Evolutionary conservation across 2,888 invertebrate genomes (phyloP), one percentile per base, ranked within the genome.

Genomic region (Hirtodrosophila histrioides): DNA sequence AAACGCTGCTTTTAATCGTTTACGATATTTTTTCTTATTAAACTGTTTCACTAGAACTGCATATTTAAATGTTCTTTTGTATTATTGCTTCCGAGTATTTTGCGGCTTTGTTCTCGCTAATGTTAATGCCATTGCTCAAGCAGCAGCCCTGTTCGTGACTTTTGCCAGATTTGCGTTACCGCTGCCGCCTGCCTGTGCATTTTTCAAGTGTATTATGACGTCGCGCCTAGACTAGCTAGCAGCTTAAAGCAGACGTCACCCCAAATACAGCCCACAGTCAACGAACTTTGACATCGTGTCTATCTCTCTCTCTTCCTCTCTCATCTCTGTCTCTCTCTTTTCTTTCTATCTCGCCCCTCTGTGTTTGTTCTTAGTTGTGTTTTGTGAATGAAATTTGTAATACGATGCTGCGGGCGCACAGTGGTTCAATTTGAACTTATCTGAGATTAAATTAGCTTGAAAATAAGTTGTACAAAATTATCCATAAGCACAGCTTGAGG

Each of bases 341-440:
- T 17, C 17, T 17, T 17, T 17, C 17, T 17, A 17, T 17, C 17
- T 17, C 17, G 17, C 49, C 37, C 31, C 36, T 39, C 35, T 27
- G 51, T 70, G 72, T 67, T 62, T 69, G 60, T 58, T 64, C 70
- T 67, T 70, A 53, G 74, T 46, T 73, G 55, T 67, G 68, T 78
- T 89, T 89, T 87, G 85, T 89, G 85, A 90, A 90, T 89, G 90
- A 90, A 89, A 87, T 81, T 75, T 75, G 88, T 85, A 89, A 88
- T 82, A 78, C 88, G 89, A 90, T 88, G 89, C 88, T 76, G 79
- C 76, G 61, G 64, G 62, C 37, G 51, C 39, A 71, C 66, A 58
- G 66, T 75, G 75, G 69, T 49, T 64, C 64, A 17, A 70, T 39
- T 46, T 58, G 9, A 36, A 33, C 11, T 3, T 27, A 33, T 45